Percentiles rank a stretch among this genome's conserved stretches.
Conservation (phyloP, 2,888 invertebrate species). For the Athetis lepigone region DNA sequence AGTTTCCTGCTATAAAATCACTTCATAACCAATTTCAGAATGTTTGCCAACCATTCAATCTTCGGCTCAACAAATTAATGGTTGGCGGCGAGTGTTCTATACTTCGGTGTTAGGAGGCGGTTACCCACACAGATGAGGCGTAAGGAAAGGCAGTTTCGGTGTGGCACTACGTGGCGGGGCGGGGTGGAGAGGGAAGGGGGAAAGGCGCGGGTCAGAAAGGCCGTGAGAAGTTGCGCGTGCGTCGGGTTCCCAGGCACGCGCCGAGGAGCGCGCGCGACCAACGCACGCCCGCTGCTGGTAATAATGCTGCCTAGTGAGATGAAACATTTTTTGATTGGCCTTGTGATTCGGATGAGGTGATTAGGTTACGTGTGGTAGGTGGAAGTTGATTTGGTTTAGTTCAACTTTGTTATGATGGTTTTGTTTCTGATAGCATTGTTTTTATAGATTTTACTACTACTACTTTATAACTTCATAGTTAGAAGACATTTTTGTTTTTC, state of each 20-base stretch:
- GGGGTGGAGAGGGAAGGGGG: constrained; percentile 27
- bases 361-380: neutral
- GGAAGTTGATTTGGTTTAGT: neutral
- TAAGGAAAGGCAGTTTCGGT: constrained; percentile 70
- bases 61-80: constrained; percentile 63
- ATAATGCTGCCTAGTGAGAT: constrained; percentile 51
- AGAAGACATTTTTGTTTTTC: no score
- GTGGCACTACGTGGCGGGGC: constrained; percentile 58
- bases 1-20: constrained; percentile 1
- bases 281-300: constrained; percentile 62
- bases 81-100: constrained; percentile 48
- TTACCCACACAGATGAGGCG: constrained; percentile 67
- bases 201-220: constrained; percentile 78
- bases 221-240: constrained; percentile 90
- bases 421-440: neutral
- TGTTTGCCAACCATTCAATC: constrained; percentile 61
- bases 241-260: constrained; percentile 90
- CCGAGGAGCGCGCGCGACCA: constrained; percentile 70
- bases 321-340: constrained; percentile 38
- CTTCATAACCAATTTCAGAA: constrained; percentile 26
- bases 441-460: no score
- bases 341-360: constrained; percentile 30
- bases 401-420: neutral
- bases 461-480: no score
- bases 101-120: constrained; percentile 62